These are phyloP conservation scores for Paradisaea rubra DNA, from an alignment of 2,113 vertebrate species.

Conservation along the genomic window DNA sequence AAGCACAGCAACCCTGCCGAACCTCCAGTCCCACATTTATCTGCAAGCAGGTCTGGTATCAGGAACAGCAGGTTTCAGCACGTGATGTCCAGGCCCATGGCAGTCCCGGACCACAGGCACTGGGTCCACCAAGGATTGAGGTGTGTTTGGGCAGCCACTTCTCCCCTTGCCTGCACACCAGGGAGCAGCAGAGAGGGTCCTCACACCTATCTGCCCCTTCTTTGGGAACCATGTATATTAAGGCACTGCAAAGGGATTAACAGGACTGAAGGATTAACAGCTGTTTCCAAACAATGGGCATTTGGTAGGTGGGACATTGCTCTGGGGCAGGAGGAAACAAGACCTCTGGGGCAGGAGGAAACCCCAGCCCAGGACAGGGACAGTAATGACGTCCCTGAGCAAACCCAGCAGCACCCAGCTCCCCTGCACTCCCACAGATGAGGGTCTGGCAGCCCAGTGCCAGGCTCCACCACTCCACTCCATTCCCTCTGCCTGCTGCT, in stretches of 20 bases:
- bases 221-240: fast-evolving
- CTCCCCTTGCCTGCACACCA: fast-evolving
- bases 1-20: not conserved
- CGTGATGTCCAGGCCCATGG: fast-evolving
- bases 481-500: not conserved
- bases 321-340: not conserved
- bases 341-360: not conserved
- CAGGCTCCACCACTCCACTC: not conserved
- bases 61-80: not conserved
- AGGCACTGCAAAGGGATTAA: fast-evolving
- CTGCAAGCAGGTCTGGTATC: not conserved
- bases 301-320: not conserved
- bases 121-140: not conserved
- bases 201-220: not conserved
- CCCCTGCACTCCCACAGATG: fast-evolving
- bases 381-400: fast-evolving
- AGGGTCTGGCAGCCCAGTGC: not conserved
- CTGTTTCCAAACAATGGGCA: not conserved
- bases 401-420: not conserved
- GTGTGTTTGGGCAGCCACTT: not conserved
- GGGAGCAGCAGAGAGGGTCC: not conserved
- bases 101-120: fast-evolving
- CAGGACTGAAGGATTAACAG: not conserved
- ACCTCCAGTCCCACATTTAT: not conserved
- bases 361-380: not conserved